A percentile compares a stretch with the other conserved stretches of the same genome.
Evolutionary conservation across 2,797 vertebrate genomes (phyloP).

Genomic region (Xiphorhynchus erythropygius): DNA sequence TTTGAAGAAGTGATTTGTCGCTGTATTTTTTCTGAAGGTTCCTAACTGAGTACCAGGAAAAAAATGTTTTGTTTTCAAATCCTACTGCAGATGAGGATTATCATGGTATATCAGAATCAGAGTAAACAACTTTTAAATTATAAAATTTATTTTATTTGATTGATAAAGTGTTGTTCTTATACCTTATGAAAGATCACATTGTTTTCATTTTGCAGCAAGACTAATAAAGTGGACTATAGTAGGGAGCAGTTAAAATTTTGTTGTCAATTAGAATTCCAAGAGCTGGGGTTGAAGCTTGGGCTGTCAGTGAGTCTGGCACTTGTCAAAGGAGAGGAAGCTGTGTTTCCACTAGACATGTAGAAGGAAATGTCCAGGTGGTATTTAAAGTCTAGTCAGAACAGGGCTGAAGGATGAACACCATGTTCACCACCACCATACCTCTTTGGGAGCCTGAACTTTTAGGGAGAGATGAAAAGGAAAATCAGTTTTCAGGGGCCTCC

Average conservation of each 20-base stretch:
- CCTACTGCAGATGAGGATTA: background rate
- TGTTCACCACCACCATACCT: background rate
- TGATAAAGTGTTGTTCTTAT: background rate
- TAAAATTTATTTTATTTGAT: background rate
- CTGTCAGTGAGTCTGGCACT: background rate
- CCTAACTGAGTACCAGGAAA: background rate
- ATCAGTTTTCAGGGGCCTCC: background rate
- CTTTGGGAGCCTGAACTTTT: background rate
- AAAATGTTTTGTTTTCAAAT: background rate
- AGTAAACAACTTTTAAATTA: background rate
- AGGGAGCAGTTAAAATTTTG: background rate
- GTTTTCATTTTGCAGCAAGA: background rate
- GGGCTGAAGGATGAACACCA: background rate
- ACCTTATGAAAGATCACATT: background rate
- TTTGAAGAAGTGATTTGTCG: background rate
- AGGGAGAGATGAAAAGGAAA: background rate
- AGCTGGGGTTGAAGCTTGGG: background rate
- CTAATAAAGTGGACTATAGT: background rate
- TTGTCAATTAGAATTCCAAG: background rate
- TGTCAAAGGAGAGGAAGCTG: background rate
- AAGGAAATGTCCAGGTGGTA: background rate
- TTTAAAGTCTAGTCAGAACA: background rate
- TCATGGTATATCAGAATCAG: background rate
- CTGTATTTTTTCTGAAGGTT: background rate
- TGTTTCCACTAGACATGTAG: rapidly evolving